Evolutionary conservation across 1,140 invertebrate genomes (phyloP).

Genomic region (Cecropterus lyciades): DNA sequence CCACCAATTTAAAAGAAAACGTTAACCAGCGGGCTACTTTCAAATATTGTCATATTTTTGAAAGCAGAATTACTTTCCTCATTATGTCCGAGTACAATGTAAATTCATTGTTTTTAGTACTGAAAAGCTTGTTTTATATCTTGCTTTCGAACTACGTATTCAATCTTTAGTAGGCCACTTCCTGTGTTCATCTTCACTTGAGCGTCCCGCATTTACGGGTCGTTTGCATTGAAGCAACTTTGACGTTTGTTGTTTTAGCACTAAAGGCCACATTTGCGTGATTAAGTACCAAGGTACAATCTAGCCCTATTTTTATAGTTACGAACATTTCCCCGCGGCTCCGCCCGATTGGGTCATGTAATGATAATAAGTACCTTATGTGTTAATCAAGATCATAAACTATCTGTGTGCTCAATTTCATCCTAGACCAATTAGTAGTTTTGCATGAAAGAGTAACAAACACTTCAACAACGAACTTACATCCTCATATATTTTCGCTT

Average conservation of each 20-base stretch:
- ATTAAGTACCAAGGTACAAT: background rate
- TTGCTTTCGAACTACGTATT: conserved; percentile 22
- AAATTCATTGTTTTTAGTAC: conserved; percentile 29
- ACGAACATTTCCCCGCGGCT: no score
- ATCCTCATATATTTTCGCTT: no score
- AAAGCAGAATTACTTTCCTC: conserved; percentile 21
- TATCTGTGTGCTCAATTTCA: no score
- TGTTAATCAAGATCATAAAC: no score
- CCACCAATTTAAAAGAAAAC: background rate
- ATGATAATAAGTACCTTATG: no score
- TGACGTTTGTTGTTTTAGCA: conserved; percentile 1
- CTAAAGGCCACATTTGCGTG: background rate
- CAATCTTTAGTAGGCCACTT: conserved; percentile 33
- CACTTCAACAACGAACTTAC: no score
- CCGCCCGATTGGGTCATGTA: no score
- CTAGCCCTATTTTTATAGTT: no score
- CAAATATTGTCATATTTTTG: conserved; percentile 19
- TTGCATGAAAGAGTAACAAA: no score
- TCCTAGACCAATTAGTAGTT: no score
- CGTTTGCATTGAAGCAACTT: conserved; percentile 6
- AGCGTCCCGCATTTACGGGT: conserved; percentile 14
- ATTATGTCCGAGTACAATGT: conserved; percentile 22
- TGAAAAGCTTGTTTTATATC: conserved; percentile 23
- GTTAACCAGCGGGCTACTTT: conserved; percentile 2
- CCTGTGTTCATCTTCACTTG: conserved; percentile 26